Percentiles rank a stretch among this genome's conserved stretches.
Conservation (phyloP, 2,888 invertebrate species). For the Conomelus anceps region DNA sequence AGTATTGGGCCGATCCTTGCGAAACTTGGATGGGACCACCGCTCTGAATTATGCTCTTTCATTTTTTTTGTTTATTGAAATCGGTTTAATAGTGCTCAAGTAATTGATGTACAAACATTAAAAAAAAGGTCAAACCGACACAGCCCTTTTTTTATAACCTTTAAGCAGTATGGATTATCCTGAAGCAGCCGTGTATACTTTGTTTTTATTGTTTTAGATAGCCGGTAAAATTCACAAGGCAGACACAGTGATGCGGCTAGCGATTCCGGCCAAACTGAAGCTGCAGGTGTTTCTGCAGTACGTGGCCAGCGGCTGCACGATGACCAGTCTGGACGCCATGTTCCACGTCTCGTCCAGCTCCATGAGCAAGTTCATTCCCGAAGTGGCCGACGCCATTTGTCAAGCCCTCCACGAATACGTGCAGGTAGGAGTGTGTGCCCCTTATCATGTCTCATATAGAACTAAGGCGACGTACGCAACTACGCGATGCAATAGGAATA, state of each 20-base stretch:
- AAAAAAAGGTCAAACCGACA: too few relatives aligned
- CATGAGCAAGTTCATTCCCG: not conserved
- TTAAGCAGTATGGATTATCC: too few relatives aligned
- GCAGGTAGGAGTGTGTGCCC: not conserved
- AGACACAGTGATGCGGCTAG: not conserved
- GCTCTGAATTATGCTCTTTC: too few relatives aligned
- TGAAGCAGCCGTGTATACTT: too few relatives aligned
- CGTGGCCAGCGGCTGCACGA: not conserved
- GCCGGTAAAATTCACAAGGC: not conserved
- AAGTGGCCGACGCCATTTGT: not conserved
- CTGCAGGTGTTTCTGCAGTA: not conserved
- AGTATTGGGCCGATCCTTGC: too few relatives aligned
- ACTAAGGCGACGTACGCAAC: too few relatives aligned
- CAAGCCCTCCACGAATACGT: not conserved
- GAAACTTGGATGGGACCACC: too few relatives aligned
- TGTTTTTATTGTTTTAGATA: not conserved
- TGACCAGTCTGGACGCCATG: not conserved
- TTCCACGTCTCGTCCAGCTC: not conserved
- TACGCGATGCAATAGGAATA: too few relatives aligned
- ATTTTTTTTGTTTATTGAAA: too few relatives aligned
- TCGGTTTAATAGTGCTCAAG: too few relatives aligned
- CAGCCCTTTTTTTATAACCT: not conserved
- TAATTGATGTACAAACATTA: too few relatives aligned
- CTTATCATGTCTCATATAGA: too few relatives aligned
- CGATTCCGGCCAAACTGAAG: not conserved